Percentiles rank a stretch among this genome's conserved stretches.
Evolutionary conservation across 2,113 vertebrate genomes (phyloP).

Genomic region (Argyrosomus japonicus): DNA sequence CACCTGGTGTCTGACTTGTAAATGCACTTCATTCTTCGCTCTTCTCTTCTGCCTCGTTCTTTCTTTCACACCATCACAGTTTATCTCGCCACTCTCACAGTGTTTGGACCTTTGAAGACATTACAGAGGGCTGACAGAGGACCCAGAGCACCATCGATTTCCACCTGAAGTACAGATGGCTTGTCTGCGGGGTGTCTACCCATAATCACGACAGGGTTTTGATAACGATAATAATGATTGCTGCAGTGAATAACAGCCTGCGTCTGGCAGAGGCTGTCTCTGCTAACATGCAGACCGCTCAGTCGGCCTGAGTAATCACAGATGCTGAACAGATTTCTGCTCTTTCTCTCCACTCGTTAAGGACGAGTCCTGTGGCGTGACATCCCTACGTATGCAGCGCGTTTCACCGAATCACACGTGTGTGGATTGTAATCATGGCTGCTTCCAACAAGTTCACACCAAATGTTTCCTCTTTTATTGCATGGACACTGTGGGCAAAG

Average conservation of each 20-base stretch:
- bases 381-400: neutral
- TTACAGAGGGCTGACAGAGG: conserved; percentile 11
- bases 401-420: neutral
- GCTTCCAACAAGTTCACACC: neutral
- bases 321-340: conserved; percentile 31
- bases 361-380: conserved; percentile 10
- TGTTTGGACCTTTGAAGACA: conserved; percentile 23
- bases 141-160: conserved; percentile 50
- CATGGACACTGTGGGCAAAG: neutral
- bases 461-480: neutral
- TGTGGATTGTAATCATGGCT: neutral
- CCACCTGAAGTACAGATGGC: conserved; percentile 68
- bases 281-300: neutral
- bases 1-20: conserved; percentile 44
- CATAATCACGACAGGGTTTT: conserved; percentile 52
- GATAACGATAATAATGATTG: conserved; percentile 54
- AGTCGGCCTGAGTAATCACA: conserved; percentile 39
- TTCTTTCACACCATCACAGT: neutral
- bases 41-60: neutral
- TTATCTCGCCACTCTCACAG: neutral
- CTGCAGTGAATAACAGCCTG: conserved; percentile 27
- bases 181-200: conserved; percentile 44
- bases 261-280: conserved; percentile 18
- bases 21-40: conserved; percentile 13
- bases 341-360: conserved; percentile 7